Conservation (phyloP, 2,113 vertebrate species). For the Baryphthengus martii region DNA sequence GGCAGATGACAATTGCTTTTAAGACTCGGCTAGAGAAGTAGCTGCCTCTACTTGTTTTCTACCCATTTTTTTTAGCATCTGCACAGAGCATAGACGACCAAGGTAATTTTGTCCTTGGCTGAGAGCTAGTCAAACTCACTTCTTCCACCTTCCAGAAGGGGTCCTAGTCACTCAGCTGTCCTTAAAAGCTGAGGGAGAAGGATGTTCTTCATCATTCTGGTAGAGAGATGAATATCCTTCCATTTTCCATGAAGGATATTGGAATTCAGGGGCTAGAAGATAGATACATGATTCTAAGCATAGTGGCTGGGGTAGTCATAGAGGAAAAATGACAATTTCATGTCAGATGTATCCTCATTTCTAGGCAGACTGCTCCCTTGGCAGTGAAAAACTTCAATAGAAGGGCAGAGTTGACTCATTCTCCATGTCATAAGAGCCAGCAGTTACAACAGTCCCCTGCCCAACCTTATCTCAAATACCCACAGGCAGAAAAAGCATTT, state of each 20-base stretch:
- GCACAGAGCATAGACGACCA: background rate
- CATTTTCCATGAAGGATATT: background rate
- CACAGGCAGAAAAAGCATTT: background rate
- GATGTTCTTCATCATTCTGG: background rate
- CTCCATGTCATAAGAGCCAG: background rate
- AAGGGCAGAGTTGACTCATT: background rate
- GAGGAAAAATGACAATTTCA: background rate
- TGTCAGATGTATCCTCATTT: background rate
- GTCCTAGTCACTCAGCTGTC: background rate
- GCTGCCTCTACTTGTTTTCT: background rate
- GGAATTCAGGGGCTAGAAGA: background rate
- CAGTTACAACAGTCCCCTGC: fast-evolving
- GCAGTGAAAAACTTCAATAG: background rate
- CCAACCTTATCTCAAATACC: background rate
- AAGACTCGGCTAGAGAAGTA: background rate
- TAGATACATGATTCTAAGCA: background rate
- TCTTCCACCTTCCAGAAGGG: background rate
- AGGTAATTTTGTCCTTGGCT: background rate
- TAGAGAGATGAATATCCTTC: background rate
- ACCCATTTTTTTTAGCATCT: background rate
- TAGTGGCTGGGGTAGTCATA: background rate
- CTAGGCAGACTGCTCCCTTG: background rate
- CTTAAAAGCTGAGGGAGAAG: background rate
- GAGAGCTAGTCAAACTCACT: background rate
- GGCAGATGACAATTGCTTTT: background rate